Evolutionary conservation across 2,113 vertebrate species (phyloP).

Genomic region (Paramormyrops kingsleyae): DNA sequence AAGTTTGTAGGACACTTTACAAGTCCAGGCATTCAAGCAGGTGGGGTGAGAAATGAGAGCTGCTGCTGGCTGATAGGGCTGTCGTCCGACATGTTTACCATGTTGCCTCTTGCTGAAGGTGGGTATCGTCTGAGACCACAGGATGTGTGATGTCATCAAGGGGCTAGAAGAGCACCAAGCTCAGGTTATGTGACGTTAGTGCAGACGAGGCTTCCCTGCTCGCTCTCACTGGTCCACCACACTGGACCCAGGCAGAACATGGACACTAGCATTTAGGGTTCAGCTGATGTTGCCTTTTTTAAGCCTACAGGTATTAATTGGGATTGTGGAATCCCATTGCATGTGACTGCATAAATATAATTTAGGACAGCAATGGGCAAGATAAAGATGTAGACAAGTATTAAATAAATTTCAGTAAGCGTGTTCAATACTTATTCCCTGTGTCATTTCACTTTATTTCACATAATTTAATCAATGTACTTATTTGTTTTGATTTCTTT

Average conservation of each 20-base stretch:
- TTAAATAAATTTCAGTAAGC: no score
- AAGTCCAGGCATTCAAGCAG: neutral
- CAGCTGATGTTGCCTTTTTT: neutral
- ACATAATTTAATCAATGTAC: no score
- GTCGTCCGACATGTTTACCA: neutral
- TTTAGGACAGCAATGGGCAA: neutral
- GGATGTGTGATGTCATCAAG: neutral
- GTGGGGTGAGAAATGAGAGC: neutral
- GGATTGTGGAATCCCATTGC: neutral
- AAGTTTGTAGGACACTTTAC: neutral
- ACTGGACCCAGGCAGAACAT: neutral
- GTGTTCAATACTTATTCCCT: no score
- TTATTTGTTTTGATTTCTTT: no score
- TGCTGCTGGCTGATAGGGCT: neutral
- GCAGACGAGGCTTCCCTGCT: neutral
- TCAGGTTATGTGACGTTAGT: neutral
- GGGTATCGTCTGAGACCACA: neutral
- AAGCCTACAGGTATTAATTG: neutral
- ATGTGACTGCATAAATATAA: neutral
- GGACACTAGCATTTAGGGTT: neutral
- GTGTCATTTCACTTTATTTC: no score
- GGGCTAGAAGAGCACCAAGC: neutral
- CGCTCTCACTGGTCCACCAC: no score
- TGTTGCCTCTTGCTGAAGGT: neutral
- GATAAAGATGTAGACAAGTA: neutral